phyloP scores from a whole-genome alignment of 2,888 invertebrate species.

The Globia sparganii region DNA sequence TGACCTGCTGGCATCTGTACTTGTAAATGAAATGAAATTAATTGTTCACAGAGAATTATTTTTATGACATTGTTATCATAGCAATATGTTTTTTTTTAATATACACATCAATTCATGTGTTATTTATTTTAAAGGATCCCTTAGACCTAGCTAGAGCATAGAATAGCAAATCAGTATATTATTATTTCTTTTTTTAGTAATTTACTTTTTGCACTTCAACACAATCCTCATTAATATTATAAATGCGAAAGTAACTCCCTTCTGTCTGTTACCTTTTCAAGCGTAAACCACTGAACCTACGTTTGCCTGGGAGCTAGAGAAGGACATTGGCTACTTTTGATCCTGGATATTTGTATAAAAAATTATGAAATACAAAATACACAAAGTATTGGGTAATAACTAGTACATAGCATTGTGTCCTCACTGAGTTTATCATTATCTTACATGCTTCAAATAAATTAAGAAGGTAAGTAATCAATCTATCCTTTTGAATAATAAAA shows the following conservation, averaged over 20 bases:
- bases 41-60: constrained; percentile 65
- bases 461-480: too few species aligned
- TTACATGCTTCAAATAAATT: neutral
- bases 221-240: neutral
- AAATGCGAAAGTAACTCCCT: neutral
- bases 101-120: constrained; percentile 47
- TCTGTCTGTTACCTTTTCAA: neutral
- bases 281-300: neutral
- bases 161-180: neutral
- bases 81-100: constrained; percentile 65
- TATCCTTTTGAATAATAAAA: constrained; percentile 11
- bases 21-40: constrained; percentile 58
- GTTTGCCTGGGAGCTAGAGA: neutral
- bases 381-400: neutral
- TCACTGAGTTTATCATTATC: neutral
- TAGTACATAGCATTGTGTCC: neutral
- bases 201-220: too few species aligned
- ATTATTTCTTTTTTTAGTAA: neutral
- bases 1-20: too few species aligned
- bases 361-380: neutral
- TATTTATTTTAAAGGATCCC: constrained; percentile 6
- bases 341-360: neutral
- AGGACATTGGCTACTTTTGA: neutral
- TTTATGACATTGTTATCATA: constrained; percentile 68
- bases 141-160: too few species aligned